Conservation (phyloP, 2,797 vertebrate genomes). For the Rhinatrema bivittatum region DNA sequence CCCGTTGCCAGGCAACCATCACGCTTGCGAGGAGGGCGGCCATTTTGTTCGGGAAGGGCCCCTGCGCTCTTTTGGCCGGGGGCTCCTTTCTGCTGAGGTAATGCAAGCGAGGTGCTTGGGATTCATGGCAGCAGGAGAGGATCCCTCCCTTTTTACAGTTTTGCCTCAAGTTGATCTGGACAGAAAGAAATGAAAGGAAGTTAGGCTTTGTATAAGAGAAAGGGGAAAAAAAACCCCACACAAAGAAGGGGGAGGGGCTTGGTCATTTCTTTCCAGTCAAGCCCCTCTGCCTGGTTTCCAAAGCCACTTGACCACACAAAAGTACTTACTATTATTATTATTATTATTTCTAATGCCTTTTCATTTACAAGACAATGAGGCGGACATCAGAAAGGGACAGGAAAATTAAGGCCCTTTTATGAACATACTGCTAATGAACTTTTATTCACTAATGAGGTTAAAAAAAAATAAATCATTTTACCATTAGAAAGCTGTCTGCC, state of each 20-base stretch:
- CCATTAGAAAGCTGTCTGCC: too few relatives aligned
- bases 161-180: too few relatives aligned
- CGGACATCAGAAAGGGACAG: not conserved
- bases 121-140: not conserved
- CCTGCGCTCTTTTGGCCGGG: not conserved
- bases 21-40: not conserved
- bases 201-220: too few relatives aligned
- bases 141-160: too few relatives aligned
- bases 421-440: not conserved
- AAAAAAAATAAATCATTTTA: too few relatives aligned
- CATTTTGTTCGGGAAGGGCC: not conserved
- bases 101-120: not conserved
- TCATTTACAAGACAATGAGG: not conserved
- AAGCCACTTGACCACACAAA: not conserved
- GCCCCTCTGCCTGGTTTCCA: not conserved
- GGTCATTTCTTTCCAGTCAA: too few relatives aligned
- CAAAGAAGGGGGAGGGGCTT: too few relatives aligned
- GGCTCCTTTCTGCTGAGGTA: not conserved
- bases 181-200: too few relatives aligned
- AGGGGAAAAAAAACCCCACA: too few relatives aligned
- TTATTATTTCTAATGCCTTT: not conserved
- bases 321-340: not conserved
- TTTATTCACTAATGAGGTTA: too few relatives aligned
- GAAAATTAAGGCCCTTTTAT: slow-evolving; percentile 7
- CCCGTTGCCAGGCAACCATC: not conserved